Conservation (phyloP, 2,113 vertebrate genomes). For the Solea senegalensis region DNA sequence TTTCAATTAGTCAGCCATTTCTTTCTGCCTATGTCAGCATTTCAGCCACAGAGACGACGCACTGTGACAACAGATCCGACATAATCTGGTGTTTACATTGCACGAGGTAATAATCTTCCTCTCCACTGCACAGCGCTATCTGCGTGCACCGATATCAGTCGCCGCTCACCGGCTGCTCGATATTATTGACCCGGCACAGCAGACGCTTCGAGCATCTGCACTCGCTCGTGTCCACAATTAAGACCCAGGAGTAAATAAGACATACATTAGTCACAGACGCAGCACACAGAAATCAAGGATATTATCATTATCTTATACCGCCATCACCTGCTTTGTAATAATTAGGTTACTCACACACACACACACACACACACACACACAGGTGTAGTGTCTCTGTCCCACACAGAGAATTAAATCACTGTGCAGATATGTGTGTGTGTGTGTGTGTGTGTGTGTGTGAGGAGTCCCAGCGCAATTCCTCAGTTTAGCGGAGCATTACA, state of each 20-base stretch:
- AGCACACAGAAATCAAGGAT: background rate
- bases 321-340: slow-evolving; percentile 1
- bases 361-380: background rate
- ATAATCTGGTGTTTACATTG: slow-evolving; percentile 20
- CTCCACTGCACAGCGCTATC: slow-evolving; percentile 43
- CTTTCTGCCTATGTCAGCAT: background rate
- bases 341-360: background rate
- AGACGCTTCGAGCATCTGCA: slow-evolving; percentile 54
- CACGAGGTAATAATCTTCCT: slow-evolving; percentile 41
- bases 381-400: background rate
- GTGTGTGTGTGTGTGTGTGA: slow-evolving; percentile 26
- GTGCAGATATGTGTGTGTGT: slow-evolving; percentile 16
- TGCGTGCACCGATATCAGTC: slow-evolving; percentile 66
- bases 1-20: background rate
- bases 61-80: background rate
- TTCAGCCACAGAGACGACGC: background rate
- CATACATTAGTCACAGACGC: background rate
- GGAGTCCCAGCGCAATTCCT: slow-evolving; percentile 70
- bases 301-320: background rate
- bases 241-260: slow-evolving; percentile 59
- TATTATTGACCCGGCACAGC: slow-evolving; percentile 68
- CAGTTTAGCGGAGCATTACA: slow-evolving; percentile 81
- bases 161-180: slow-evolving; percentile 73
- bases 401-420: slow-evolving; percentile 6
- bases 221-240: slow-evolving; percentile 45